Base-by-base conservation (phyloP, 2,888 invertebrate species). In the Volucella inflata region DNA sequence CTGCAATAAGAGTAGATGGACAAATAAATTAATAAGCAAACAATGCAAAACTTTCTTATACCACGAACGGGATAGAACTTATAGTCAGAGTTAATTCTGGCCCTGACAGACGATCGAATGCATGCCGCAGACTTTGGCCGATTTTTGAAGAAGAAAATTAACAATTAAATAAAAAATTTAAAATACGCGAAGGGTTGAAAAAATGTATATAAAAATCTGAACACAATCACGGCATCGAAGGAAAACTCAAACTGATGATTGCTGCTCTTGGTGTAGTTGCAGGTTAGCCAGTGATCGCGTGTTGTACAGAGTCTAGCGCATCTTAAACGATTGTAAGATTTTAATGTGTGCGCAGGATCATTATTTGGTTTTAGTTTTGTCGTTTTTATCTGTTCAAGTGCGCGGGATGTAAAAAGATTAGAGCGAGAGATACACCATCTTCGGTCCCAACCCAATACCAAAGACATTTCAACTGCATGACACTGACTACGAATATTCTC, bases 301-400 rank as follows among this genome's bases (percentile, higher is more conserved):
- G 40, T 55, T 60, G 59, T 40, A 59, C 44, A 12, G 16, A 59
- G 64, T 17, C 30, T 30, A 44, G 44, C 44, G 46, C 42, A 67
- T 72, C 76, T 67, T 71, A 42, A 11, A 51, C 44, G 60, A 72
- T 50, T 44, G 17, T 55, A 11, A 55, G 60, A 72, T 50, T 44
- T 17, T 62, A 11, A 55, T 81, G 72, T 68, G 71, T 72, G 84
- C 84, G 85, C 85, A 85, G 85, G 85, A 85, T 85, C 81, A 75
- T 71, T 80, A 42, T 74, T 59, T 65, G 59, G 16, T 50, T 46
- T 51, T 60, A 14, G 36, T 46, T 70, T 70, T 21, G 17, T 44
- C 64, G 38, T 50, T 10, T 68, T 48, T 8, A 1, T 12, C n/a
- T 16, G 36, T 42, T 72, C 46, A 72, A 80, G 55, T 85, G 68